phyloP scores from a whole-genome alignment of 2,888 invertebrate species.

The Heterodera filipjevi region DNA sequence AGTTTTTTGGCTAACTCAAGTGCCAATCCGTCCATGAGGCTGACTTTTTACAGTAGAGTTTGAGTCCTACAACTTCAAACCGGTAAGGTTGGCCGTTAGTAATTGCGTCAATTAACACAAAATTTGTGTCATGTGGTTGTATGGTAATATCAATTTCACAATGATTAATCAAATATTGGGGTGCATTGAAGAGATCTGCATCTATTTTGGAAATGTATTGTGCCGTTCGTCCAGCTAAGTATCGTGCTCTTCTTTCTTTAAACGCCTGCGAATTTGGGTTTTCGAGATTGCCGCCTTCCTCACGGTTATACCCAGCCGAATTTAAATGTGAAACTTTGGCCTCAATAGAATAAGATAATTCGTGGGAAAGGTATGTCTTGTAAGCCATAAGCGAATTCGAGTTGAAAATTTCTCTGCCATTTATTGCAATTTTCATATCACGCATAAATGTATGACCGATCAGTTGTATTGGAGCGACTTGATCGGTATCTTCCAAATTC shows the following conservation, averaged over 20 bases:
- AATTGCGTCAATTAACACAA: background rate
- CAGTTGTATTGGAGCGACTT: background rate
- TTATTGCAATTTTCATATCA: slow-evolving; percentile 11
- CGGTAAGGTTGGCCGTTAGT: background rate
- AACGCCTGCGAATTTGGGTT: background rate
- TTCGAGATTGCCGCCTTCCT: background rate
- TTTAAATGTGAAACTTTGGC: slow-evolving; percentile 5
- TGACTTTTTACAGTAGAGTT: slow-evolving; percentile 6
- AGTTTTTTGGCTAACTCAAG: slow-evolving; percentile 24
- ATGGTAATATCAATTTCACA: slow-evolving; percentile 16
- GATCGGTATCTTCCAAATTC: background rate
- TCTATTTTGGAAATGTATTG: slow-evolving; percentile 12
- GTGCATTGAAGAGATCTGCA: slow-evolving; percentile 10
- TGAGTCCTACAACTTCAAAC: background rate
- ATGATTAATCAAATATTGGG: slow-evolving; percentile 16
- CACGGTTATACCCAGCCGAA: background rate
- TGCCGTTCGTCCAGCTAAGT: background rate
- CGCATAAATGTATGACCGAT: slow-evolving; percentile 9
- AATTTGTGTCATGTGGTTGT: background rate
- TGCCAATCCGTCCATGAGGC: slow-evolving; percentile 22
- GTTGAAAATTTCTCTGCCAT: slow-evolving; percentile 6
- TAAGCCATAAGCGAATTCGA: slow-evolving; percentile 6
- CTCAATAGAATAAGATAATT: background rate
- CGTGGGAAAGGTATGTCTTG: slow-evolving; percentile 8
- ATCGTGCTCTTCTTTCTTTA: background rate